A percentile compares a stretch with the other conserved stretches of the same genome.
Evolutionary conservation across 2,113 vertebrate species (phyloP).

Genomic region (Sisor rabdophorus): DNA sequence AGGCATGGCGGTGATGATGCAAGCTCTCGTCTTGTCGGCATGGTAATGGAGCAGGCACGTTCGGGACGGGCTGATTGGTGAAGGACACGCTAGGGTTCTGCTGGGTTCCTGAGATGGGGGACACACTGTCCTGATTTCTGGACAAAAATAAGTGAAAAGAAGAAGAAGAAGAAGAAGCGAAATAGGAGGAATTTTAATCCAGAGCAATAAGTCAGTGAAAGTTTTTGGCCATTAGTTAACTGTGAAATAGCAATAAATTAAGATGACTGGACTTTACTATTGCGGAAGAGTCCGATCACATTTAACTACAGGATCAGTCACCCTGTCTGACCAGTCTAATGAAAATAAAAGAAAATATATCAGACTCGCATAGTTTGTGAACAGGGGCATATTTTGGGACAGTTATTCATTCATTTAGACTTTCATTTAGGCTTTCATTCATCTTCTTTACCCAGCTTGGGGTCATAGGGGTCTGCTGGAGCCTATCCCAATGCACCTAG

Average conservation of each 20-base stretch:
- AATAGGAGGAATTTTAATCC: not conserved
- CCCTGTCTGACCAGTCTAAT: not conserved
- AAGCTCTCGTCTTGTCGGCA: conserved; percentile 45
- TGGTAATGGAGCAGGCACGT: conserved; percentile 40
- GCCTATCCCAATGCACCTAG: too few species aligned
- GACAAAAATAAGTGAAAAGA: conserved; percentile 7
- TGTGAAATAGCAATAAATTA: not conserved
- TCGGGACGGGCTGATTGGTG: conserved; percentile 49
- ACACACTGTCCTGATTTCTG: conserved; percentile 75
- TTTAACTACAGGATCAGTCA: not conserved
- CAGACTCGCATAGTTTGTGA: not conserved
- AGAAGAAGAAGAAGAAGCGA: not conserved
- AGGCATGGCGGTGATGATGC: conserved; percentile 75
- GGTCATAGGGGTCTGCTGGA: too few species aligned
- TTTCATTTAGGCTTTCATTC: too few species aligned
- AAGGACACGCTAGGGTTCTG: conserved; percentile 84
- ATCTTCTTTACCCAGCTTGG: too few species aligned
- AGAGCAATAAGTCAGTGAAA: not conserved
- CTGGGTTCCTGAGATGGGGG: conserved; percentile 81
- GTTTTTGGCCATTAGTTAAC: not conserved
- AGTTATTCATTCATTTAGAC: too few species aligned
- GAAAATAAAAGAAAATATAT: not conserved
- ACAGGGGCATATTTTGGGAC: too few species aligned
- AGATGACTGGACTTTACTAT: not conserved
- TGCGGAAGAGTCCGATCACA: not conserved